Conservation (phyloP, 92 coral and sea anemone genomes). For the Porites rus region DNA sequence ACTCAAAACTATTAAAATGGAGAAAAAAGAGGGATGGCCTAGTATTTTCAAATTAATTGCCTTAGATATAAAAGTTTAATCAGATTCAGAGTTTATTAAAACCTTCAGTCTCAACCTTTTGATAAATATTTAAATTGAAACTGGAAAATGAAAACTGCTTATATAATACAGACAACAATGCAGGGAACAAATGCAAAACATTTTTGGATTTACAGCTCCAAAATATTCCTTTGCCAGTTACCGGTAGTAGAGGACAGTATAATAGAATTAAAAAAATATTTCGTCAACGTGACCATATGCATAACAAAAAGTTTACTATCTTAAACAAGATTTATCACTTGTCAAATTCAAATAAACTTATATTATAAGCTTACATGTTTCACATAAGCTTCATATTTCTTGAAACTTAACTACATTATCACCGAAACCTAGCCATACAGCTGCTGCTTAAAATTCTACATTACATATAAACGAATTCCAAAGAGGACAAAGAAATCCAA, state of each 20-base stretch:
- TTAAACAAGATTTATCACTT: background rate
- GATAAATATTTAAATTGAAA: too few relatives aligned
- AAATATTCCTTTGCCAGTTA: background rate
- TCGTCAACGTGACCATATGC: background rate
- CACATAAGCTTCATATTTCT: background rate
- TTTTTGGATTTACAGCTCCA: background rate
- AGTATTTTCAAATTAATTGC: too few relatives aligned
- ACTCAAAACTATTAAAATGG: too few relatives aligned
- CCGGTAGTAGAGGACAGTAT: background rate
- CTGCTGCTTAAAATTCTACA: background rate
- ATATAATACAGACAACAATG: too few relatives aligned
- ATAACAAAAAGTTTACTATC: background rate
- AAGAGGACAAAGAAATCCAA: background rate
- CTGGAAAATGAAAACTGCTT: too few relatives aligned
- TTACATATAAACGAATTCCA: background rate
- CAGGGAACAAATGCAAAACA: background rate
- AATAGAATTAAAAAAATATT: background rate
- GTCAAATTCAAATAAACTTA: too few relatives aligned
- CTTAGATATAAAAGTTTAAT: too few relatives aligned
- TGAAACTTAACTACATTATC: background rate
- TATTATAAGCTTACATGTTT: too few relatives aligned
- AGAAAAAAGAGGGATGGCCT: too few relatives aligned
- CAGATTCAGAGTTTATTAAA: too few relatives aligned
- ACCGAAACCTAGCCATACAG: background rate
- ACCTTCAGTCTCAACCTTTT: too few relatives aligned